Percentiles rank a stretch among this genome's conserved stretches.
Conservation (phyloP, 2,797 vertebrate genomes). For the Ciconia nigra region DNA sequence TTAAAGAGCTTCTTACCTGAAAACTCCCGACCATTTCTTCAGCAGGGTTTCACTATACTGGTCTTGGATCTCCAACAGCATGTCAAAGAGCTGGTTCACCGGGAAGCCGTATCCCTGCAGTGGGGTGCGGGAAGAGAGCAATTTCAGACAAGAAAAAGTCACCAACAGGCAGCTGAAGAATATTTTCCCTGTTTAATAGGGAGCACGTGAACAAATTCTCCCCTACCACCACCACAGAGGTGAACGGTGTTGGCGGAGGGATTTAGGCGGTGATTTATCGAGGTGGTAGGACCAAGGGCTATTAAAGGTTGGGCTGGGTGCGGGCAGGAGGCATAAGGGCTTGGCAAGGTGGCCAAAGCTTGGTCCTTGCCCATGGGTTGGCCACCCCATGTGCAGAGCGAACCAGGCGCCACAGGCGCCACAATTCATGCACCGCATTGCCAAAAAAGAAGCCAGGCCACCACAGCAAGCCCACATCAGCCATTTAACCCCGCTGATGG, state of each 20-base stretch:
- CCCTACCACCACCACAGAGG: not conserved
- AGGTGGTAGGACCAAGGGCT: not conserved
- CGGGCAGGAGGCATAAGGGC: not conserved
- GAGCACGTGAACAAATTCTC: not conserved
- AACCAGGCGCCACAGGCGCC: rapidly evolving
- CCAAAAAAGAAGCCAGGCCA: not conserved
- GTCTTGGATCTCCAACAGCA: constrained; percentile 95
- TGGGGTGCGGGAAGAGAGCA: not conserved
- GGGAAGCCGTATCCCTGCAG: constrained; percentile 92
- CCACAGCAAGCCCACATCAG: not conserved
- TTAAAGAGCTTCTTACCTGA: constrained; percentile 79
- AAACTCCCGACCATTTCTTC: constrained; percentile 91
- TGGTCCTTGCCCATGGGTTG: not conserved
- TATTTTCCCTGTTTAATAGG: not conserved
- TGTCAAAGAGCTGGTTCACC: constrained; percentile 94
- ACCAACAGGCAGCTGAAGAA: not conserved
- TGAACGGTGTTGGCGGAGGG: rapidly evolving
- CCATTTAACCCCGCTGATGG: not conserved
- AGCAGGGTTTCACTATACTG: constrained; percentile 94
- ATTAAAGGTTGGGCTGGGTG: not conserved
- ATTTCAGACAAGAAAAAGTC: not conserved
- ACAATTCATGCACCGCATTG: rapidly evolving
- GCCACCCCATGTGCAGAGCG: rapidly evolving
- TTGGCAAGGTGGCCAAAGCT: not conserved
- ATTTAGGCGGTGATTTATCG: rapidly evolving